Evolutionary conservation across 1,140 invertebrate genomes (phyloP).

Genomic region (Spodoptera frugiperda): DNA sequence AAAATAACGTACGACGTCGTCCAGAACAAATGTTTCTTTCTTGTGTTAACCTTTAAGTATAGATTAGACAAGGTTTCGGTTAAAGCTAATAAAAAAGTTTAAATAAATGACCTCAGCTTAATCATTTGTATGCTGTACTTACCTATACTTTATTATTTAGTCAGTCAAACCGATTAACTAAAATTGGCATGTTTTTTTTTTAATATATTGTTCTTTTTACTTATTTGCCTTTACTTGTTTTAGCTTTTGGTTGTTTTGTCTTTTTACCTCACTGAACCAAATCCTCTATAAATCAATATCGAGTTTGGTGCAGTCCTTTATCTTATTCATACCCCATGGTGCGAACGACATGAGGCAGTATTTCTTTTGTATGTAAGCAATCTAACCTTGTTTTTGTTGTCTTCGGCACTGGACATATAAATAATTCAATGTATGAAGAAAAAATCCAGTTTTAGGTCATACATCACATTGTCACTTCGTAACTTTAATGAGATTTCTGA

Average conservation of each 20-base stretch:
- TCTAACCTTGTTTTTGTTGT: conserved; percentile 34
- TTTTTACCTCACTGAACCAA: no score
- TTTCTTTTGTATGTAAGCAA: conserved; percentile 25
- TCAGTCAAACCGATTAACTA: no score
- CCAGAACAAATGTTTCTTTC: conserved; percentile 20
- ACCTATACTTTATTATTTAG: no score
- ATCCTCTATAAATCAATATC: no score
- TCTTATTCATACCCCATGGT: conserved; percentile 1
- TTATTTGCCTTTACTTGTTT: no score
- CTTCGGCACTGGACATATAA: conserved; percentile 10
- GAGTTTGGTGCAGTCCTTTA: no score
- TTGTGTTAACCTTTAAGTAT: conserved; percentile 6
- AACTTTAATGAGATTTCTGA: conserved; percentile 1
- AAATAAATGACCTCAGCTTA: no score
- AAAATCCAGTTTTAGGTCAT: conserved; percentile 13
- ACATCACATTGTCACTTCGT: conserved; percentile 25
- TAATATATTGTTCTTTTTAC: no score
- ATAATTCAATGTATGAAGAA: conserved; percentile 30
- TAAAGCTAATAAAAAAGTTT: neutral
- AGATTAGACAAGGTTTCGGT: neutral
- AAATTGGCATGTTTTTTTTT: no score
- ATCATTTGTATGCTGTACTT: no score
- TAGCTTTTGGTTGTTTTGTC: no score
- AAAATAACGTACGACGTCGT: conserved; percentile 26
- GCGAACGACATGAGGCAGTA: neutral